Conservation (phyloP, 1,140 invertebrate genomes). For the Trissolcus basalis region DNA sequence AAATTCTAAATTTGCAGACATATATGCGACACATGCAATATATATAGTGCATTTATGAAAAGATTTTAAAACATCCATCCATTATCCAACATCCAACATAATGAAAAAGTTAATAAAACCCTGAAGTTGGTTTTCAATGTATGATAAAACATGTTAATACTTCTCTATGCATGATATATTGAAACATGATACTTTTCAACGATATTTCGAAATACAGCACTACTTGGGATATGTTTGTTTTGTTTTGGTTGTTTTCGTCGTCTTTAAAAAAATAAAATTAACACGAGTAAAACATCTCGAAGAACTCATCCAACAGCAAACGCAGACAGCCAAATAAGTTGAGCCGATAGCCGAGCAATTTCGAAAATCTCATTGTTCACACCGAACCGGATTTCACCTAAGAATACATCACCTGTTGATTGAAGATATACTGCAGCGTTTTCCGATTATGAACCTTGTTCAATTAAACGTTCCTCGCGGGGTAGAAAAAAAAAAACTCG, state of each 20-base stretch:
- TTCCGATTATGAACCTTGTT: slow-evolving; percentile 34
- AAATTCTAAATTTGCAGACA: no score
- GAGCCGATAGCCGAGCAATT: slow-evolving; percentile 47
- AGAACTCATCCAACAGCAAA: slow-evolving; percentile 24
- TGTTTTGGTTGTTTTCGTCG: no score
- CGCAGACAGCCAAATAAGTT: slow-evolving; percentile 51
- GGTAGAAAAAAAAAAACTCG: slow-evolving; percentile 14
- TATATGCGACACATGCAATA: no score
- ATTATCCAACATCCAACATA: no score
- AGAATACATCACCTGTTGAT: slow-evolving; percentile 47
- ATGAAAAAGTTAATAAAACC: no score
- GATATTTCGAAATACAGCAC: no score
- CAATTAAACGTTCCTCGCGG: slow-evolving; percentile 35
- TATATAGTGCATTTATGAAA: no score
- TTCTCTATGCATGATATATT: no score
- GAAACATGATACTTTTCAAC: neutral
- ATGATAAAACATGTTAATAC: no score
- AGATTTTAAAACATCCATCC: no score
- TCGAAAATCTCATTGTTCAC: slow-evolving; percentile 56
- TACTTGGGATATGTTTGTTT: no score
- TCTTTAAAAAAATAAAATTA: slow-evolving; percentile 41
- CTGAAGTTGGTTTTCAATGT: no score
- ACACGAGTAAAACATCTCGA: slow-evolving; percentile 11
- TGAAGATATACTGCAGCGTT: slow-evolving; percentile 39
- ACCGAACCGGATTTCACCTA: slow-evolving; percentile 39